Conservation (phyloP, 1,140 invertebrate genomes). For the Heterodera schachtii region DNA sequence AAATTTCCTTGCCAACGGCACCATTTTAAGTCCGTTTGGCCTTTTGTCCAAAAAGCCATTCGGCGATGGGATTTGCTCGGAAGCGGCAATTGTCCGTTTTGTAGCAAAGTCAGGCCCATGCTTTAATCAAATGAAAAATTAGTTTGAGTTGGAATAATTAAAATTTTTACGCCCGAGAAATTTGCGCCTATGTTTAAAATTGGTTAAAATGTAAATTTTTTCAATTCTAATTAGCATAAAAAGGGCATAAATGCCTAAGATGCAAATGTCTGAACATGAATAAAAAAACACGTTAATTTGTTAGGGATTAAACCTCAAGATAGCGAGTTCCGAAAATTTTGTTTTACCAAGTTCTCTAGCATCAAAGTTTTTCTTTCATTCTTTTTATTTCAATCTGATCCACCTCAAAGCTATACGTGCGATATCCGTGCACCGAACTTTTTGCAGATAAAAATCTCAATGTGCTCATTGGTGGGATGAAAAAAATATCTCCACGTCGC, state of each 20-base stretch:
- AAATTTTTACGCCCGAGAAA: too few relatives aligned
- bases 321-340: background rate
- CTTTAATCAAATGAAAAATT: background rate
- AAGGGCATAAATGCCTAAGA: too few relatives aligned
- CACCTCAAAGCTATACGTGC: conserved; percentile 39
- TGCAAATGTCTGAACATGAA: too few relatives aligned
- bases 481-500: conserved; percentile 32
- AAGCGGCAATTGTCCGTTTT: background rate
- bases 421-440: conserved; percentile 16
- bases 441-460: conserved; percentile 27
- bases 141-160: too few relatives aligned
- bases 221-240: too few relatives aligned
- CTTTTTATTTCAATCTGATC: background rate
- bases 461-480: conserved; percentile 15
- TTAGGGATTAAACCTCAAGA: too few relatives aligned
- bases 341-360: too few relatives aligned
- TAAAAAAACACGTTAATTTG: too few relatives aligned
- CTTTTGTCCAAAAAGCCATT: background rate
- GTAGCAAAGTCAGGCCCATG: background rate
- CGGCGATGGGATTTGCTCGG: background rate
- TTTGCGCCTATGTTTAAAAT: too few relatives aligned
- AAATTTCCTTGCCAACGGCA: background rate
- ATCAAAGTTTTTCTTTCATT: too few relatives aligned
- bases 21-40: background rate
- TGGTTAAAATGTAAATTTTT: too few relatives aligned